These are phyloP conservation scores for Graphium colonna DNA, from an alignment of 2,888 invertebrate species.

Conservation along the genomic window DNA sequence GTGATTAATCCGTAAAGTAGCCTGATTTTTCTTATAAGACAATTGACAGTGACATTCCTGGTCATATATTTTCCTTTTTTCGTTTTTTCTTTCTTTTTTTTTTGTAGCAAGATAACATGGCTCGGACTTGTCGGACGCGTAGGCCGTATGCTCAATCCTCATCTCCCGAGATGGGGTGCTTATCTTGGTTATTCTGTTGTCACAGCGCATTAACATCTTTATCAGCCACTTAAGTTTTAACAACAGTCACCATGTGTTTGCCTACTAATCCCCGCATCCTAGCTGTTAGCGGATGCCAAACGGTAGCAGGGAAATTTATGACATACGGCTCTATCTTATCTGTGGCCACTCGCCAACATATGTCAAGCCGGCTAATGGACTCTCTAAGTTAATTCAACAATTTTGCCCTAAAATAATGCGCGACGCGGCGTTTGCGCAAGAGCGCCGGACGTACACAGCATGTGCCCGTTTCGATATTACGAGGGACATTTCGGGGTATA, in stretches of 20 bases:
- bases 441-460: slow-evolving; percentile 47
- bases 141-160: slow-evolving; percentile 34
- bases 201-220: slow-evolving; percentile 53
- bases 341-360: slow-evolving; percentile 71
- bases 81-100: not conserved
- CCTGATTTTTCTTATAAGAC: too few species aligned
- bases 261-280: slow-evolving; percentile 64
- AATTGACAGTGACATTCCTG: too few species aligned
- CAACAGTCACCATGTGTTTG: slow-evolving; percentile 63
- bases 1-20: too few species aligned
- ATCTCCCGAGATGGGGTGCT: slow-evolving; percentile 32
- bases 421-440: slow-evolving; percentile 48
- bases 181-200: slow-evolving; percentile 63
- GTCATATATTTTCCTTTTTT: too few species aligned
- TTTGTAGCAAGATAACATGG: not conserved
- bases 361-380: slow-evolving; percentile 69
- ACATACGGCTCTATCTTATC: slow-evolving; percentile 79
- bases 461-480: slow-evolving; percentile 42
- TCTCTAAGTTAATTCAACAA: slow-evolving; percentile 64
- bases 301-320: too few species aligned
- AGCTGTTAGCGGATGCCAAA: slow-evolving; percentile 71
- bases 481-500: too few species aligned
- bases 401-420: slow-evolving; percentile 66
- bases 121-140: slow-evolving; percentile 26
- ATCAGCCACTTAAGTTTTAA: slow-evolving; percentile 62